phyloP scores from a whole-genome alignment of 1,140 invertebrate species.

The Drosophila rhopaloa region DNA sequence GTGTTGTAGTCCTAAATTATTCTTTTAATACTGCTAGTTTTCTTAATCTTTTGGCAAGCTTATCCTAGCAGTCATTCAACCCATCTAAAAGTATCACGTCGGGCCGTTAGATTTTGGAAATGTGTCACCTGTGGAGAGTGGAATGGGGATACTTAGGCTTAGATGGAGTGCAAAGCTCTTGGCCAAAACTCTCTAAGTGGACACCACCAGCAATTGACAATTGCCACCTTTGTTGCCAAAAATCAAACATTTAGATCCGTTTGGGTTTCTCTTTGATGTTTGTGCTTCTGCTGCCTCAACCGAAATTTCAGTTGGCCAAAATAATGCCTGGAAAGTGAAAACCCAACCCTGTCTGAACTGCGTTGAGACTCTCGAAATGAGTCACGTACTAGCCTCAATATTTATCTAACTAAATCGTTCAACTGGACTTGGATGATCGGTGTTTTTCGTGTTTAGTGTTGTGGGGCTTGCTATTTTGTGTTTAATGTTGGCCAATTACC shows the following conservation, averaged over 20 bases:
- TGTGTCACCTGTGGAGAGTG: constrained; percentile 21
- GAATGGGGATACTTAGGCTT: background rate
- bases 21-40: background rate
- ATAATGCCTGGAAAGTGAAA: constrained; percentile 62
- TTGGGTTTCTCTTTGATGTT: constrained; percentile 32
- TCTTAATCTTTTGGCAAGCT: constrained; percentile 3
- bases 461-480: constrained; percentile 26
- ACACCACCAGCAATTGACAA: constrained; percentile 20
- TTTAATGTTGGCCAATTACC: constrained; percentile 77
- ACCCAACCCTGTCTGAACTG: constrained; percentile 1
- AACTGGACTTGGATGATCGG: constrained; percentile 13
- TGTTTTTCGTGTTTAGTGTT: constrained; percentile 14
- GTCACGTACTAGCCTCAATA: constrained; percentile 42
- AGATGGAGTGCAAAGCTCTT: background rate
- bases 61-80: constrained; percentile 4
- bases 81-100: background rate
- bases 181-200: constrained; percentile 18
- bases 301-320: background rate
- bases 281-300: too few relatives aligned
- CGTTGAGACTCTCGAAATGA: constrained; percentile 2
- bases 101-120: constrained; percentile 5
- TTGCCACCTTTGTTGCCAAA: constrained; percentile 31
- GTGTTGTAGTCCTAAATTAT: too few relatives aligned
- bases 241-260: constrained; percentile 34
- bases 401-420: constrained; percentile 52